Percentiles rank a stretch among this genome's conserved stretches.
These are phyloP conservation scores for Adoxophyes honmai DNA, from an alignment of 1,140 invertebrate species.

Conservation along the genomic window DNA sequence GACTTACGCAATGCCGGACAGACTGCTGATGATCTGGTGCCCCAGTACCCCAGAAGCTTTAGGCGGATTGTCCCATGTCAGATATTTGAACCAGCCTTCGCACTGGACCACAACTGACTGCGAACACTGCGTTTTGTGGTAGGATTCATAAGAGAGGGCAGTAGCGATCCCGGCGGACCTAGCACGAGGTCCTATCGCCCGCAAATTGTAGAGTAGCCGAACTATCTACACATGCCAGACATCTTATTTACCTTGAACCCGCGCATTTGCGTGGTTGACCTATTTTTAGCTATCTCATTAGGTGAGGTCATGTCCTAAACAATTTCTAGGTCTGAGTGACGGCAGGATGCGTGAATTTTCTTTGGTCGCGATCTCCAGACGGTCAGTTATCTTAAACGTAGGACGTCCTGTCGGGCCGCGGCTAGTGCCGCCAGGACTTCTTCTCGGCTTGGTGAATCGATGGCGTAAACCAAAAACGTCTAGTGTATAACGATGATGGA, in stretches of 20 bases:
- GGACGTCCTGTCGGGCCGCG: constrained; percentile 27
- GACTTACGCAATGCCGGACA: neutral
- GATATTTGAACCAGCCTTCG: too few relatives aligned
- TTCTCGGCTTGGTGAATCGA: neutral
- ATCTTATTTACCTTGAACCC: constrained; percentile 4
- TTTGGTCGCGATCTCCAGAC: constrained; percentile 25
- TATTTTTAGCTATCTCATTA: constrained; percentile 32
- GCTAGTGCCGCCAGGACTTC: neutral
- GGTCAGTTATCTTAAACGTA: constrained; percentile 23
- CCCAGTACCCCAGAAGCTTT: too few relatives aligned
- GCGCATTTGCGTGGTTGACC: constrained; percentile 18
- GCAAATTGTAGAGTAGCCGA: too few relatives aligned
- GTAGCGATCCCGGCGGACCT: too few relatives aligned
- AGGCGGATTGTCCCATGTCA: too few relatives aligned
- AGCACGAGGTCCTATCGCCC: too few relatives aligned
- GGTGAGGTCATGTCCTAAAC: constrained; percentile 39
- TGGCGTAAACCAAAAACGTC: constrained; percentile 24
- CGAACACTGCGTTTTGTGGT: too few relatives aligned
- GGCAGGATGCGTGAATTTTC: constrained; percentile 47
- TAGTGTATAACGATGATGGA: too few relatives aligned
- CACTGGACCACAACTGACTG: too few relatives aligned
- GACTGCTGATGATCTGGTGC: too few relatives aligned
- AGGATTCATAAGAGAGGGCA: too few relatives aligned
- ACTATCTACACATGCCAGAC: too few relatives aligned
- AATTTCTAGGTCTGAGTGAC: constrained; percentile 32